Percentiles rank a stretch among this genome's conserved stretches.
These are phyloP conservation scores for Malaclemys terrapin DNA, from an alignment of 2,113 vertebrate genomes.

Conservation along the genomic window DNA sequence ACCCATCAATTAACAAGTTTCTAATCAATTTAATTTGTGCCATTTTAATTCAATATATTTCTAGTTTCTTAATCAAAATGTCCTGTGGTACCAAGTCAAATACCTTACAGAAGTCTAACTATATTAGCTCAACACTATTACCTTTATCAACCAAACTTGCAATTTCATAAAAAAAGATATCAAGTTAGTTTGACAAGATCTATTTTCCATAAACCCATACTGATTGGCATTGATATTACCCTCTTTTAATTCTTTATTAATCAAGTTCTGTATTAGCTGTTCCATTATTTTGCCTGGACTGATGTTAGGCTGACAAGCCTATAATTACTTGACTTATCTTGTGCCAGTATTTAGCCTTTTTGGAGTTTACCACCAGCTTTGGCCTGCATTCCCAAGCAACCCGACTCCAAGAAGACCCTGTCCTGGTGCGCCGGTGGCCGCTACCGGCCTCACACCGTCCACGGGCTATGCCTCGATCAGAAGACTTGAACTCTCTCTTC, in stretches of 20 bases:
- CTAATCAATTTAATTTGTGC: not conserved
- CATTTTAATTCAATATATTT: conserved; percentile 11
- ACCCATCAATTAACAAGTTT: not conserved
- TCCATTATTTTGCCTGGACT: conserved; percentile 25
- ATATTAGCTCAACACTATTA: not conserved
- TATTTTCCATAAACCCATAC: conserved; percentile 6
- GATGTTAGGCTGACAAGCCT: not conserved
- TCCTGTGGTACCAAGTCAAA: conserved; percentile 5
- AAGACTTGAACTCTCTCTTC: no score
- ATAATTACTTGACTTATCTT: conserved; percentile 6
- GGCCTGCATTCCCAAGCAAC: no score
- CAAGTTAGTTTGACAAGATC: not conserved
- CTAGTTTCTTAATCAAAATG: not conserved
- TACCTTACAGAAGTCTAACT: not conserved
- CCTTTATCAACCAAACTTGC: not conserved
- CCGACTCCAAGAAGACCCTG: no score
- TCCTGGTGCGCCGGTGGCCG: no score
- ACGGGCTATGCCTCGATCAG: no score
- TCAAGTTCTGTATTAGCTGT: not conserved
- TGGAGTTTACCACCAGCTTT: no score
- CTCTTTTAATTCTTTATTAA: conserved; percentile 13
- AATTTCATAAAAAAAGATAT: not conserved
- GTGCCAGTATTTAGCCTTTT: not conserved
- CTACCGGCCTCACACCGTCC: no score
- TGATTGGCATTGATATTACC: conserved; percentile 12